Conservation (phyloP, 1,140 invertebrate genomes). For the Saxidomus purpurata region DNA sequence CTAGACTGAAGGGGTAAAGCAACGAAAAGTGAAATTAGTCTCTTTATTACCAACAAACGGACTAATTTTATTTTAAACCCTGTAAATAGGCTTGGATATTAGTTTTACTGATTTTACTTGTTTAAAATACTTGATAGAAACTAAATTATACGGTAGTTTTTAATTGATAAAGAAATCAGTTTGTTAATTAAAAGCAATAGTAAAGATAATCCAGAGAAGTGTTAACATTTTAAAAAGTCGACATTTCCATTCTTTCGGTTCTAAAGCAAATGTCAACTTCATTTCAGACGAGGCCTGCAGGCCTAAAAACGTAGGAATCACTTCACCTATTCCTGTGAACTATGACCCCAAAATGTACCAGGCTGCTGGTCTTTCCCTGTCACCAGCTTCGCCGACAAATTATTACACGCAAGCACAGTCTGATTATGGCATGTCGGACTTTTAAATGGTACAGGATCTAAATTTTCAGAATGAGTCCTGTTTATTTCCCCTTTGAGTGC, state of each 20-base stretch:
- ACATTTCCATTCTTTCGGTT: background rate
- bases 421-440: constrained; percentile 31
- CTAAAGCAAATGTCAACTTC: constrained; percentile 38
- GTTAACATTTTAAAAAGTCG: background rate
- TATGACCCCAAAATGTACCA: constrained; percentile 45
- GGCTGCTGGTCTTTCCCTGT: constrained; percentile 2
- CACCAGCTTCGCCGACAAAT: background rate
- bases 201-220: background rate
- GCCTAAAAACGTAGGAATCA: constrained; percentile 3
- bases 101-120: background rate
- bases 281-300: constrained; percentile 52
- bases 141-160: no score
- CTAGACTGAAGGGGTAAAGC: background rate
- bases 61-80: background rate
- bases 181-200: no score
- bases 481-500: background rate
- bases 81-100: background rate
- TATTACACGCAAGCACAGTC: background rate
- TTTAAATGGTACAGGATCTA: constrained; percentile 45
- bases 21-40: background rate
- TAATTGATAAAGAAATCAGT: no score
- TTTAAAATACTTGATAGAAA: no score
- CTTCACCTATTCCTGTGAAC: constrained; percentile 18
- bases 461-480: constrained; percentile 11
- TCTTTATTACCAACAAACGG: background rate